Conservation (phyloP, 2,797 vertebrate species). For the Eulemur albifrons region DNA sequence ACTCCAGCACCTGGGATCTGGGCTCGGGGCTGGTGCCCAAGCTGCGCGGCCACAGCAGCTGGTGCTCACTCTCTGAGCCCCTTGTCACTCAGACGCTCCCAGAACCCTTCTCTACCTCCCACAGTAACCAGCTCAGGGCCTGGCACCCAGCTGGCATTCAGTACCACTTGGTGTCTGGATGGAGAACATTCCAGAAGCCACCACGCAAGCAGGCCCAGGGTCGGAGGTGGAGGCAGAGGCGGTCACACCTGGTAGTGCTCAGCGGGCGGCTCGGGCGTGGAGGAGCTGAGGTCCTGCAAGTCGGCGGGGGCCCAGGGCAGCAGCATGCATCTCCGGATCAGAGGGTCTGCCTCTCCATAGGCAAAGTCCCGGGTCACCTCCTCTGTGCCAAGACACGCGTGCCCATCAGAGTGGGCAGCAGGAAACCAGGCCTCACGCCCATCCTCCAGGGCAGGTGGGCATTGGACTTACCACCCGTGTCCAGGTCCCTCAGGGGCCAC, state of each 20-base stretch:
- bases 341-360: slow-evolving; percentile 88
- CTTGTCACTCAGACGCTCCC: neutral
- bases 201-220: neutral
- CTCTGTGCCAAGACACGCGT: slow-evolving; percentile 83
- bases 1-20: rapidly evolving
- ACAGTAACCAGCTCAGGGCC: neutral
- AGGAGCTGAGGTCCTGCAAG: slow-evolving; percentile 82
- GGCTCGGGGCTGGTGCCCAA: rapidly evolving
- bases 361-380: slow-evolving; percentile 95
- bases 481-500: slow-evolving; percentile 93
- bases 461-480: slow-evolving; percentile 88
- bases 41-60: neutral
- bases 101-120: neutral
- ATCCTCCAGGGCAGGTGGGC: rapidly evolving
- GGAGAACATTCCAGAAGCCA: neutral
- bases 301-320: slow-evolving; percentile 90
- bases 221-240: neutral
- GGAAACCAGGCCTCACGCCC: rapidly evolving
- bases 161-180: rapidly evolving
- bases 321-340: slow-evolving; percentile 91
- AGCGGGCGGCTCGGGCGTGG: slow-evolving; percentile 88
- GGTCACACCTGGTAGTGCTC: slow-evolving; percentile 90
- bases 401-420: neutral
- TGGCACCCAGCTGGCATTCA: neutral
- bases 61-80: neutral